Evolutionary conservation across 2,888 invertebrate genomes (phyloP).

Genomic region (Callyntrura guangdongensis): DNA sequence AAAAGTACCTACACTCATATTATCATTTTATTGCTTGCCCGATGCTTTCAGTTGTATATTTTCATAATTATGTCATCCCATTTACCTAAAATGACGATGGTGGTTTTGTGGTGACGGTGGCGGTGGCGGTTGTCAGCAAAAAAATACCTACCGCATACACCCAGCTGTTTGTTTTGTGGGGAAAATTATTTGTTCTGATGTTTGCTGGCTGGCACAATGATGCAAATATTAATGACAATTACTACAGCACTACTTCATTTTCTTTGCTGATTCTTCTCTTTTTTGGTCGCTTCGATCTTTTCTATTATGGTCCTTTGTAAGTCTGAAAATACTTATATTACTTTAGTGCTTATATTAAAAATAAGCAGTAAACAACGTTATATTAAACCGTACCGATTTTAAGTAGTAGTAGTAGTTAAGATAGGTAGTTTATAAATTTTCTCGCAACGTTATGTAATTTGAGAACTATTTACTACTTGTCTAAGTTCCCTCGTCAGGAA

Average conservation of each 20-base stretch:
- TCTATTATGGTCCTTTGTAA: no score
- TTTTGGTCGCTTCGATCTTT: no score
- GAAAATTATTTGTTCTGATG: background rate
- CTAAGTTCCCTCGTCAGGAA: no score
- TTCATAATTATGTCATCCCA: background rate
- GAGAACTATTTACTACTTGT: no score
- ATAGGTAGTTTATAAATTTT: no score
- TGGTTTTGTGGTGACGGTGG: background rate
- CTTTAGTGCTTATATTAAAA: background rate
- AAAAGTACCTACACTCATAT: background rate
- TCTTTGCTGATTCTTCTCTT: no score
- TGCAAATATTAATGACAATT: slow-evolving; percentile 1
- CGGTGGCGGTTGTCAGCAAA: background rate
- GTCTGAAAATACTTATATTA: no score
- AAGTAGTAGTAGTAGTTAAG: background rate
- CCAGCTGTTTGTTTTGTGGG: background rate
- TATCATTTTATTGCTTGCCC: slow-evolving; percentile 33
- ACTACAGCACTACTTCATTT: no score
- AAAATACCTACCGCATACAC: background rate
- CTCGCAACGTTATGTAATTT: no score
- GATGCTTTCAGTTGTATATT: slow-evolving; percentile 6
- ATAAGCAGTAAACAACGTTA: no score
- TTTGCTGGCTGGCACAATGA: background rate
- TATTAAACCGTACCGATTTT: background rate
- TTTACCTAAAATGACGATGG: background rate